A percentile compares a stretch with the other conserved stretches of the same genome.
phyloP scores from a whole-genome alignment of 2,797 vertebrate species.

The Parambassis ranga region DNA sequence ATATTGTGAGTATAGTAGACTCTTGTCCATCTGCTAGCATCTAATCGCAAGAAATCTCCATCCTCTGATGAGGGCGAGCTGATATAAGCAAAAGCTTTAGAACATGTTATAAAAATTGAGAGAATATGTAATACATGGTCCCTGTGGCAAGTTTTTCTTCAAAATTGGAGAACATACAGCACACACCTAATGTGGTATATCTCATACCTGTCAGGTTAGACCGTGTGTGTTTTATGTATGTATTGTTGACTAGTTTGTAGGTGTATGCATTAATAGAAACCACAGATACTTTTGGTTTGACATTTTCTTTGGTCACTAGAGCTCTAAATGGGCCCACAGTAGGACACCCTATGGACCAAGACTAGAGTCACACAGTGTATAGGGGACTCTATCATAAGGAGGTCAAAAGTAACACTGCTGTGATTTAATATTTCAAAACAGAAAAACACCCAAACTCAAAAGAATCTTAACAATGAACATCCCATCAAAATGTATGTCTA shows the following conservation, averaged over 20 bases:
- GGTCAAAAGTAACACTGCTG: conserved; percentile 13
- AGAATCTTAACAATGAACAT: conserved; percentile 43
- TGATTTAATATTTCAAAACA: conserved; percentile 14
- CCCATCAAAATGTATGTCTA: conserved; percentile 38
- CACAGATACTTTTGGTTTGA: neutral
- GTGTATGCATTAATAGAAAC: neutral
- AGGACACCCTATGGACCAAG: neutral
- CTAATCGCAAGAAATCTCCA: neutral
- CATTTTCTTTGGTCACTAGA: neutral
- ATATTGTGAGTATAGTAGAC: neutral
- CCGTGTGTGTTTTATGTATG: neutral
- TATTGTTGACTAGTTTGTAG: neutral
- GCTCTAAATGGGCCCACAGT: neutral
- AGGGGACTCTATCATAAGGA: neutral
- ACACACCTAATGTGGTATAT: neutral
- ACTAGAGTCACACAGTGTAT: neutral
- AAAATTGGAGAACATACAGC: neutral
- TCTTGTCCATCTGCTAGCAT: neutral
- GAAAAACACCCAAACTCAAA: conserved; percentile 35
- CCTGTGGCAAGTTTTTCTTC: neutral
- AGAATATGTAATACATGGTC: too few relatives aligned
- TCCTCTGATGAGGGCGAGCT: neutral
- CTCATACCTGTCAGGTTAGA: neutral
- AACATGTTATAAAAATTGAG: neutral
- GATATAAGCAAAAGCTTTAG: neutral